phyloP scores from a whole-genome alignment of 2,113 vertebrate genomes.

The Nycticorax nycticorax region DNA sequence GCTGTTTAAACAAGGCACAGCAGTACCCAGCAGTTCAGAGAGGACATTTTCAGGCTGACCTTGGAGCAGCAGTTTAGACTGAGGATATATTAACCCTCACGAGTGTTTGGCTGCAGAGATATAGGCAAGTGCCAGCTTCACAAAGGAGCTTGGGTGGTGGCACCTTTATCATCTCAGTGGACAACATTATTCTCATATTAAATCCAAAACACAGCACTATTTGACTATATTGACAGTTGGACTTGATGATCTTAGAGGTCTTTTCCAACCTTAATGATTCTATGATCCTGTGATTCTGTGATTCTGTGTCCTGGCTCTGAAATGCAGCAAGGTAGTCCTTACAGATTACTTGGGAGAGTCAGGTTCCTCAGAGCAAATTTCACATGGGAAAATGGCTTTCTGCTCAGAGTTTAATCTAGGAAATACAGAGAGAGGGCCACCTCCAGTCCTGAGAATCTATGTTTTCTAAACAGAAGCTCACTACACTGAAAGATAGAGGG shows the following conservation, averaged over 20 bases:
- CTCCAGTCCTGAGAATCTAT: not conserved
- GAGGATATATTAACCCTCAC: not conserved
- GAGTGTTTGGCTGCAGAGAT: not conserved
- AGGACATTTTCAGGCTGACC: not conserved
- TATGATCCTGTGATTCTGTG: not conserved
- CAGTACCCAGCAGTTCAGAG: not conserved
- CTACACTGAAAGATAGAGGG: not conserved
- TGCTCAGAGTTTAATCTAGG: not conserved
- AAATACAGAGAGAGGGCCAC: not conserved
- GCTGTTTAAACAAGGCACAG: not conserved
- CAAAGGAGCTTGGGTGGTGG: not conserved
- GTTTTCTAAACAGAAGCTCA: not conserved
- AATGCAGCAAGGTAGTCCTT: not conserved
- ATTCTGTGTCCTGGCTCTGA: not conserved
- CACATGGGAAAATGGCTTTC: not conserved
- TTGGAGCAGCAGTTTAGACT: not conserved
- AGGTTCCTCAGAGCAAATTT: not conserved
- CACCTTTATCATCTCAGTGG: not conserved
- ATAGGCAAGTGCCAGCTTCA: not conserved
- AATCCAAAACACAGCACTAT: too few species aligned
- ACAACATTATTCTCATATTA: not conserved
- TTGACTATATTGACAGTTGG: too few species aligned
- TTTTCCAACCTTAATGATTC: too few species aligned
- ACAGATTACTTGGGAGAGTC: not conserved
- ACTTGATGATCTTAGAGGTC: too few species aligned